A percentile compares a stretch with the other conserved stretches of the same genome.
These are phyloP conservation scores for Malurus elegans DNA, from an alignment of 2,113 vertebrate species.

Conservation along the genomic window DNA sequence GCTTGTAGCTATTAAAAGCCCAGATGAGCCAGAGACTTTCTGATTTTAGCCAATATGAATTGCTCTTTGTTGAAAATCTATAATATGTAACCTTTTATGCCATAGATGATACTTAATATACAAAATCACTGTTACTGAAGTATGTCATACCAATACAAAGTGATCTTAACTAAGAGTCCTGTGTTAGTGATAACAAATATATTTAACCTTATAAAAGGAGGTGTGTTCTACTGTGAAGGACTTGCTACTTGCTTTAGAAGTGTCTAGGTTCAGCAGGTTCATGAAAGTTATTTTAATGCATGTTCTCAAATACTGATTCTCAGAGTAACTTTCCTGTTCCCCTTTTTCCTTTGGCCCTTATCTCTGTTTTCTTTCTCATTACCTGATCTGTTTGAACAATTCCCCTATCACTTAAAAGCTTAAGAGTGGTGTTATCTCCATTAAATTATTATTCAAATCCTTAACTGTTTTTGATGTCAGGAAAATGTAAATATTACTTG, in stretches of 20 bases:
- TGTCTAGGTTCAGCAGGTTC: neutral
- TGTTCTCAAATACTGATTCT: neutral
- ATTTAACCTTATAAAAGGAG: constrained; percentile 10
- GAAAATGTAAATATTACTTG: neutral
- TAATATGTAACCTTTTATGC: neutral
- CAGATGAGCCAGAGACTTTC: neutral
- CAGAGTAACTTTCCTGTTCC: neutral
- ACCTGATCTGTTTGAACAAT: neutral
- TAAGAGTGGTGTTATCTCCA: neutral
- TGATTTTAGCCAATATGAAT: neutral
- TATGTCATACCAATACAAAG: neutral
- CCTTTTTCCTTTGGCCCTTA: neutral
- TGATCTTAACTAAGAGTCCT: neutral
- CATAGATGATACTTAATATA: neutral
- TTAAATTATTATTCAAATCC: neutral
- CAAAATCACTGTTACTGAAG: neutral
- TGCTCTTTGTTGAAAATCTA: neutral
- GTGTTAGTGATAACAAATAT: neutral
- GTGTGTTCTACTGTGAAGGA: neutral
- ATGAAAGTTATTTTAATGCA: neutral
- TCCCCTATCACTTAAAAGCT: neutral
- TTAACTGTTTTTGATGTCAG: neutral
- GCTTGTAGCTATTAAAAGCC: neutral
- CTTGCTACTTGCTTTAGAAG: neutral
- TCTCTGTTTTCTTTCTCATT: neutral